Conservation (phyloP, 2,797 vertebrate genomes). For the Spondyliosoma cantharus region DNA sequence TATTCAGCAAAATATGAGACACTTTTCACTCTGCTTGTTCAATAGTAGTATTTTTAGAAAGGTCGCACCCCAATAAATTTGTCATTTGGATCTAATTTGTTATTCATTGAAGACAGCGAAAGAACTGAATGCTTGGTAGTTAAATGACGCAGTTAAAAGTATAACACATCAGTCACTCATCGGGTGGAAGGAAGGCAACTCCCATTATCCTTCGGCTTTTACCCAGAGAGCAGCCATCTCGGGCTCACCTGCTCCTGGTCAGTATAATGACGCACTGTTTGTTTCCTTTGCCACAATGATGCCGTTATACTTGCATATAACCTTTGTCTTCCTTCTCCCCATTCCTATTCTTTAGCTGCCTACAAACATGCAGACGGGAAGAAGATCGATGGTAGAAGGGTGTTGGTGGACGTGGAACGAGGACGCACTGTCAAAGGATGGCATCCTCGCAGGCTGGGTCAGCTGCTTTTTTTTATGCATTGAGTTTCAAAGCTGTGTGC, state of each 20-base stretch:
- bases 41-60: background rate
- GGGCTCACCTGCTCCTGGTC: slow-evolving; percentile 83
- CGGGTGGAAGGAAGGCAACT: slow-evolving; percentile 81
- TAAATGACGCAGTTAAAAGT: slow-evolving; percentile 33
- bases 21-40: background rate
- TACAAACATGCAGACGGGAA: slow-evolving; percentile 97
- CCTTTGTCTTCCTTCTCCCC: slow-evolving; percentile 63
- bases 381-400: slow-evolving; percentile 94
- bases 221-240: slow-evolving; percentile 83
- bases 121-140: slow-evolving; percentile 9
- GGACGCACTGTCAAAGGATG: slow-evolving; percentile 96
- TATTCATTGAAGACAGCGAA: background rate
- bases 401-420: slow-evolving; percentile 94
- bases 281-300: slow-evolving; percentile 74
- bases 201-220: slow-evolving; percentile 80
- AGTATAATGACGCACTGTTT: slow-evolving; percentile 80
- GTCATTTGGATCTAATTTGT: background rate
- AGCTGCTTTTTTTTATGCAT: slow-evolving; percentile 40
- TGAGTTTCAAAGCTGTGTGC: too few relatives aligned
- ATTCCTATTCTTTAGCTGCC: slow-evolving; percentile 86
- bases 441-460: slow-evolving; percentile 92
- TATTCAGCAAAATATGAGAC: background rate
- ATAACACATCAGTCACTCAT: slow-evolving; percentile 67
- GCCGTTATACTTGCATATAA: slow-evolving; percentile 48
- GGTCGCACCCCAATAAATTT: background rate